Evolutionary conservation across 2,113 vertebrate species (phyloP).

Genomic region (Polypterus senegalus): DNA sequence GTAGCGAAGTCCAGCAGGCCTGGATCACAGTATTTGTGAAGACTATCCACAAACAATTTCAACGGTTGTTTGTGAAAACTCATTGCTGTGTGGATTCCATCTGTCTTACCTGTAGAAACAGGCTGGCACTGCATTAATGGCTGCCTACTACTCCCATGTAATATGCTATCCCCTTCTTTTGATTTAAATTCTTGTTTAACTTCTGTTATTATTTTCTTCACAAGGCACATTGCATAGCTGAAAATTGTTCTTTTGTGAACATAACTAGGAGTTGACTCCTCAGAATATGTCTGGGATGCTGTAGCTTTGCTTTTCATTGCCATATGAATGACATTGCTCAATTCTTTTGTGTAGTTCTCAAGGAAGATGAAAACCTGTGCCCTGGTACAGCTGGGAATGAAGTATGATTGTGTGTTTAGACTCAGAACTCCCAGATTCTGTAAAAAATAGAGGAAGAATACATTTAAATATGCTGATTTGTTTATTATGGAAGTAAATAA

Average conservation of each 20-base stretch:
- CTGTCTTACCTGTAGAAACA: not conserved
- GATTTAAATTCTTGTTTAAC: conserved; percentile 3
- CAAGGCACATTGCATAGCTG: conserved; percentile 33
- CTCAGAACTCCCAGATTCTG: conserved; percentile 9
- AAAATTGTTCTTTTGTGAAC: conserved; percentile 12
- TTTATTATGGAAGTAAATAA: too few relatives aligned
- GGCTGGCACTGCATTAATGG: not conserved
- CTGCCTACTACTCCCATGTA: not conserved
- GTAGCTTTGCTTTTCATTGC: not conserved
- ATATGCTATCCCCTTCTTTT: not conserved
- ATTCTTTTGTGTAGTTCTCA: conserved; percentile 15
- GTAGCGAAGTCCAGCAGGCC: conserved; percentile 1
- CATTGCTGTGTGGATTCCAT: not conserved
- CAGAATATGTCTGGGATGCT: not conserved
- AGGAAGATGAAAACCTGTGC: conserved; percentile 20
- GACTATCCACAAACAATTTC: not conserved
- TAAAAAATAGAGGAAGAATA: conserved; percentile 2
- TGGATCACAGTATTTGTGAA: not conserved
- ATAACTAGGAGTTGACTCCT: not conserved
- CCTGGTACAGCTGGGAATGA: conserved; percentile 16
- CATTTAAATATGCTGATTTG: not conserved
- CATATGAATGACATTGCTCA: conserved; percentile 6
- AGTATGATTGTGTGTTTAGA: conserved; percentile 14
- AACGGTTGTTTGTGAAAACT: not conserved
- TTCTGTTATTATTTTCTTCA: conserved; percentile 29